Percentiles rank a stretch among this genome's conserved stretches.
These are phyloP conservation scores for Liopterus haemorrhoidalis DNA, from an alignment of 2,888 invertebrate species.

Conservation along the genomic window DNA sequence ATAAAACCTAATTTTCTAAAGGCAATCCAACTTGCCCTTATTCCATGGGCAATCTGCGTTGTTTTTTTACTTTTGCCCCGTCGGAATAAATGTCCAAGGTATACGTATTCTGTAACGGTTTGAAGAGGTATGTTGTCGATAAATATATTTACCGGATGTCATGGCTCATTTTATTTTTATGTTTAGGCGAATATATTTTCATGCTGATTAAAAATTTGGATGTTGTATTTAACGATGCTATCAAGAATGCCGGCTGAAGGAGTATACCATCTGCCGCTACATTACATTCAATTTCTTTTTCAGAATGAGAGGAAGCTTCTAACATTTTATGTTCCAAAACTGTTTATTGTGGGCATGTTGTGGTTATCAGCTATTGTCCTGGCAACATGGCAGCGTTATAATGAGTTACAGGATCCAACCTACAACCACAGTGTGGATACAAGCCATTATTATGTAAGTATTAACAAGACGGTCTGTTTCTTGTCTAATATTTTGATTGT, in stretches of 20 bases:
- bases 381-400: constrained; percentile 85
- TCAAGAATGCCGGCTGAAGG: background rate
- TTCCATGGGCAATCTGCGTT: no score
- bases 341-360: constrained; percentile 76
- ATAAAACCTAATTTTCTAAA: no score
- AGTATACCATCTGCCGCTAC: background rate
- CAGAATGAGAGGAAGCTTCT: constrained; percentile 82
- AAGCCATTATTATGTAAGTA: constrained; percentile 72
- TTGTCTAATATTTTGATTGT: constrained; percentile 23
- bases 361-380: constrained; percentile 83
- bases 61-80: no score
- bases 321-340: constrained; percentile 86
- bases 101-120: no score
- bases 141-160: background rate
- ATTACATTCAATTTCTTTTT: constrained; percentile 29
- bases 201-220: no score
- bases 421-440: constrained; percentile 84
- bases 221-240: no score
- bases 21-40: no score
- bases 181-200: no score
- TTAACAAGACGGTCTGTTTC: constrained; percentile 13
- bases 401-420: constrained; percentile 84
- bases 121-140: no score
- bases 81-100: constrained; percentile 3
- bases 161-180: background rate